phyloP scores from a whole-genome alignment of 2,888 invertebrate genomes.

The Nephrotoma appendiculata region DNA sequence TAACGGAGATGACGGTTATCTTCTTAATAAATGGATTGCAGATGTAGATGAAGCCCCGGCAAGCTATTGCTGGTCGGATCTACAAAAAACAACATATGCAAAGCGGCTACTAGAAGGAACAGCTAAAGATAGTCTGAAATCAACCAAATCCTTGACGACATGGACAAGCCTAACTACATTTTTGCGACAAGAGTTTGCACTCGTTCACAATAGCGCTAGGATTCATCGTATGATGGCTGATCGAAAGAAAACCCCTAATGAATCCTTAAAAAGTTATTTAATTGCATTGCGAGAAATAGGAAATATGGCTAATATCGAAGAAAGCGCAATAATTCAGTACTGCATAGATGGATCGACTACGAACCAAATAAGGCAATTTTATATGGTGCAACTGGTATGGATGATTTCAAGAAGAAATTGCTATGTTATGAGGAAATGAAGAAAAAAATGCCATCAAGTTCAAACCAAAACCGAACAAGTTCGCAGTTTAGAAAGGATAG shows the following conservation, averaged over 20 bases:
- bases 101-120: constrained; percentile 5
- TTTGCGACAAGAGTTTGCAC: constrained; percentile 6
- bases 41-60: constrained; percentile 4
- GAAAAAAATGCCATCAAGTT: neutral
- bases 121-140: constrained; percentile 6
- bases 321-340: constrained; percentile 16
- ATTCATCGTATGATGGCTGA: constrained; percentile 3
- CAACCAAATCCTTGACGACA: constrained; percentile 2
- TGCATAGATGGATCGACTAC: constrained; percentile 19
- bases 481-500: neutral
- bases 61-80: constrained; percentile 2
- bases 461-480: neutral
- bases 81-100: constrained; percentile 6
- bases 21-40: constrained; percentile 6
- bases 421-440: constrained; percentile 3
- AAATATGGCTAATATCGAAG: too few relatives aligned
- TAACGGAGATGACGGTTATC: constrained; percentile 2
- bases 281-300: constrained; percentile 14
- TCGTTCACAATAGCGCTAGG: constrained; percentile 4
- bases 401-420: constrained; percentile 4
- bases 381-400: constrained; percentile 13
- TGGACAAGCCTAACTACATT: constrained; percentile 3
- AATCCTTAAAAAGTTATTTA: constrained; percentile 5
- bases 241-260: constrained; percentile 4
- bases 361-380: constrained; percentile 14